A percentile compares a stretch with the other conserved stretches of the same genome.
Conservation (phyloP, 2,888 invertebrate species). For the Hyposoter didymator region DNA sequence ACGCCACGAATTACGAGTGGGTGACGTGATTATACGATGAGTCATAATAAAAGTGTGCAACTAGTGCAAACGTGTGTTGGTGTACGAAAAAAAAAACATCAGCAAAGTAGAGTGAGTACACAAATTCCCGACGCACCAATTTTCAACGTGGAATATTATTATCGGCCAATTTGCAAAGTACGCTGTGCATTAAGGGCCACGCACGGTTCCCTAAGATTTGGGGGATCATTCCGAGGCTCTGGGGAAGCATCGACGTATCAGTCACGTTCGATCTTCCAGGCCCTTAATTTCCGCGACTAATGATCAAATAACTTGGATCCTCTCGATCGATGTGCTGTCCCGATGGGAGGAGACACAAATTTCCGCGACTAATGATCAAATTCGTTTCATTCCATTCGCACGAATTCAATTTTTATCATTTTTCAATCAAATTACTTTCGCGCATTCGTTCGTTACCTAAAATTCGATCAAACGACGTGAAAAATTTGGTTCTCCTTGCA, state of each 20-base stretch:
- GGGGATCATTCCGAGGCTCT: constrained; percentile 18
- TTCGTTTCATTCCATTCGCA: background rate
- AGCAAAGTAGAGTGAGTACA: background rate
- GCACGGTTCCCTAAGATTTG: constrained; percentile 9
- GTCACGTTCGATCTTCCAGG: constrained; percentile 59
- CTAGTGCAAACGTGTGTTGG: background rate
- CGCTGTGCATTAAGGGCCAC: background rate
- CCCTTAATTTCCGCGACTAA: constrained; percentile 9
- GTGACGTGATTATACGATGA: constrained; percentile 37
- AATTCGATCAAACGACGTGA: no score
- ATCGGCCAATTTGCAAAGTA: constrained; percentile 22
- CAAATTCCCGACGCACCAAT: constrained; percentile 18
- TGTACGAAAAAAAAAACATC: background rate
- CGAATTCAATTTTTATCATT: background rate
- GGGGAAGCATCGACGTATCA: constrained; percentile 31
- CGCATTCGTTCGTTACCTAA: no score
- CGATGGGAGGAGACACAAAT: background rate
- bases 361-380: background rate
- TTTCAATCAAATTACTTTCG: background rate
- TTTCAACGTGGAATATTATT: constrained; percentile 33
- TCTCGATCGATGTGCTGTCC: background rate
- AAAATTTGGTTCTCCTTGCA: no score
- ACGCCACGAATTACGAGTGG: constrained; percentile 39
- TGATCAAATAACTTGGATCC: background rate
- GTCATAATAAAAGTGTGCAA: constrained; percentile 1